Evolutionary conservation across 2,113 vertebrate genomes (phyloP), one percentile per base, ranked within the genome.

Genomic region (Thymallus thymallus): DNA sequence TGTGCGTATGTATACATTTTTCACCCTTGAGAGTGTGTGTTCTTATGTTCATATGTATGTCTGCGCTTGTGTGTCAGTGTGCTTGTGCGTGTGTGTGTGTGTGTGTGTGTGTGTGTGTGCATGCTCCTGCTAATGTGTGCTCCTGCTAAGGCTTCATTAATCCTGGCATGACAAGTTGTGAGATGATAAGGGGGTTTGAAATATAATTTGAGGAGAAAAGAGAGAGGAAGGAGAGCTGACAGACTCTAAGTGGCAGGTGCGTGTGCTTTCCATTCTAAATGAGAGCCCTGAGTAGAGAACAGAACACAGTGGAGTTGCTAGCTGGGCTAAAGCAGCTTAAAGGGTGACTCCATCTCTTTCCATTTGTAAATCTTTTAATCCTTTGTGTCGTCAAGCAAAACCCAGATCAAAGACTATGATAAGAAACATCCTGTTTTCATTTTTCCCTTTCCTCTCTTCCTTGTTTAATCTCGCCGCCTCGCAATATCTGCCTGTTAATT

Each of bases 371-470:
- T 62, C 10, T 60, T 72, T 51, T 73, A 73, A 76, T 72, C 78
- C 70, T 22, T 68, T 61, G 72, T 60, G 24, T 69, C 67, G 56
- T 41, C 62, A 58, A 61, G 56, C 29, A 76, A 62, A 71, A 76
- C 68, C 64, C 63, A 71, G 78, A 80, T 76, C 64, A 80, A 76
- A 76, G 78, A 67, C 24, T 3, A 48, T 14, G 63, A 80, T 68
- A 68, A 63, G 71, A 63, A 71, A 56, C 14, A n/a, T 62, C 68
- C 14, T 61, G 51, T 71, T 69, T 41, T 35, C 29, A 16, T 51
- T 18, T 51, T 51, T 18, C 48, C 12, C 48, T 18, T 51, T 23
- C 22, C 30, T 55, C 51, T 35, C 51, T 62, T 63, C 26, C 13
- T 5, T 32, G 6, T 14, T 18, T 58, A 18, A 20, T 66, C 10